Base-by-base conservation (phyloP, 2,888 invertebrate species). In the Hypselothyrea guttata region DNA sequence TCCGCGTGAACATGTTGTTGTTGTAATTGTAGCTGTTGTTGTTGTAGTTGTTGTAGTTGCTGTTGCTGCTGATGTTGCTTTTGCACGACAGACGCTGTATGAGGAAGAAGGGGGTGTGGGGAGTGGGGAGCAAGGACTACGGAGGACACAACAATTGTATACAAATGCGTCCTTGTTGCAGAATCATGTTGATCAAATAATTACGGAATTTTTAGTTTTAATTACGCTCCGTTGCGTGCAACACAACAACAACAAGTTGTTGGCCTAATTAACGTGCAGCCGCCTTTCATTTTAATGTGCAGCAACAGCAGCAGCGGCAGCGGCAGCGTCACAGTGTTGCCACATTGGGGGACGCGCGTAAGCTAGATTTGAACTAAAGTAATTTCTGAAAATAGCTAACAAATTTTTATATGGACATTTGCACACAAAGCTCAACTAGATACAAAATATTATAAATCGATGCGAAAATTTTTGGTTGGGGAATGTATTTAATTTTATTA, bases 1-100 rank as follows among this genome's bases (percentile, higher is more conserved):
- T 81, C 81, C 74, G 67, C 76, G 76, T 67, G 67, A 81, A 71
- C 73, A 61, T 78, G 62, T 64, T 66, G 65, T 71, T 71, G 60
- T 54, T 66, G 56, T 52, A 45, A 22, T 22, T 9, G 35, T 37
- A 11, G 33, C n/a, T 45, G 47, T 47, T 51, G 41, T 22, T 65
- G 61, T n/a, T n/a, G n/a, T n/a, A n/a, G n/a, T 53, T 56, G 64
- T 67, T 63, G 64, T 66, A 66, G 55, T 51, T 68, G 56, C 47
- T 52, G 27, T 11, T 28, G 15, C 15, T 41, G 41, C 5, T 47
- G 46, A 34, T 54, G 51, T 27, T 69, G 49, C 33, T 64, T 47
- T 53, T 57, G 63, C 42, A 52, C 56, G 61, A 46, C 34, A 64
- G 45, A 41, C 40, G n/a, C n/a, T n/a, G n/a, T n/a, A n/a, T n/a